These are phyloP conservation scores for Eristalis pertinax DNA, from an alignment of 2,888 invertebrate genomes.

Conservation along the genomic window DNA sequence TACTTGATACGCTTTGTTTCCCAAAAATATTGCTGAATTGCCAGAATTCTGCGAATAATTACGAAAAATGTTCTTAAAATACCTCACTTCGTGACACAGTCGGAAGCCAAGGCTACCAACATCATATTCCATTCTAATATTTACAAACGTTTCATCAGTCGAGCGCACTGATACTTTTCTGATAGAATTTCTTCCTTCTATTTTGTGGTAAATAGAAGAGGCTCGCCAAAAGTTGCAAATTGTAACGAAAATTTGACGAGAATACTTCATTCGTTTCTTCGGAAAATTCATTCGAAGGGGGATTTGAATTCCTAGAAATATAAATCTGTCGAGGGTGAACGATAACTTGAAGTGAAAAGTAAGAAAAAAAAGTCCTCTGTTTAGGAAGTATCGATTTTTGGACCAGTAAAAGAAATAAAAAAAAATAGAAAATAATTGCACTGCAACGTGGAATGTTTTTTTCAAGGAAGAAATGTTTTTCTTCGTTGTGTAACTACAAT, in stretches of 20 bases:
- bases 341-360: neutral
- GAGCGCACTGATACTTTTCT: too few relatives aligned
- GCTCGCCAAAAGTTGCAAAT: neutral
- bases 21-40: too few relatives aligned
- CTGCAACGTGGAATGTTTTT: neutral
- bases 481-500: too few relatives aligned
- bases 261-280: neutral
- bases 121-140: too few relatives aligned
- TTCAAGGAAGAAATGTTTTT: neutral
- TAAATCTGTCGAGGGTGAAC: neutral
- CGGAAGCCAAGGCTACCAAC: too few relatives aligned
- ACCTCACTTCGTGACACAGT: too few relatives aligned
- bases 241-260: neutral
- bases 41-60: too few relatives aligned
- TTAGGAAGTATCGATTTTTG: neutral
- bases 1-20: too few relatives aligned
- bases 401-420: neutral
- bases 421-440: neutral
- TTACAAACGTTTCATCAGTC: too few relatives aligned
- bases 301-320: neutral
- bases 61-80: too few relatives aligned
- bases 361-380: neutral
- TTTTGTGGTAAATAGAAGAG: neutral
- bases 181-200: neutral
- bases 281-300: neutral